Base-by-base conservation (phyloP, 2,797 vertebrate species). In the Chelonia mydas region DNA sequence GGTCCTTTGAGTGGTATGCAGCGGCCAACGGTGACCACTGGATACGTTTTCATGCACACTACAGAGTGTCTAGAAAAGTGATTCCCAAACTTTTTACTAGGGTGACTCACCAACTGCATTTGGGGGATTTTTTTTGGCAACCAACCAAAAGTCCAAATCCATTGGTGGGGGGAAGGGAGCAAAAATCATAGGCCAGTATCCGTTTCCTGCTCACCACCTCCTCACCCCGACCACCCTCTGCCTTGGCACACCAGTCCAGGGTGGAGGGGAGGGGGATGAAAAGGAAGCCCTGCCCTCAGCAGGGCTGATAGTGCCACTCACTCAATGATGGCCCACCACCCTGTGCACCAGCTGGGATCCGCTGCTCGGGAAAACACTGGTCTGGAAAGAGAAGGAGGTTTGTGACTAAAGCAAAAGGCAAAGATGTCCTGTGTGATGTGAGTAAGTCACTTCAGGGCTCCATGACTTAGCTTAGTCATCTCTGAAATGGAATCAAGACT, bases 131-230 rank as follows among this genome's bases (percentile, higher is more conserved):
- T 50, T 50, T 68, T 37, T 31, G 21, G 31, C 28, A 15, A 61
- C 33, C n/a, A 9, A 37, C 17, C 65, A 19, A 37, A 31, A 72
- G n/a, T 23, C 68, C 37, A 72, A 41, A 72, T 23, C 68, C 37
- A 72, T 3, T 41, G 10, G 15, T 25, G 57, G 31, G 11, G 57
- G 31, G 1, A 3, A 61, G 4, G 2, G 23, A 4, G 21, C 3
- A 16, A 61, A 61, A 17, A 16, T 33, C 59, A 61, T 4, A 15
- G 7, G 21, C 65, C 68, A 41, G 17, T 37, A 19, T 68, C 17
- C 33, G n/a, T 37, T 68, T 68, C n/a, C 65, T 37, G 17, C n/a
- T 68, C 19, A 19, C 33, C 61, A 10, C 28, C 28, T 31, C 13
- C 28, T 59, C 33, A 37, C n/a, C 33, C 33, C 9, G 9, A 37